Percentiles rank a stretch among this genome's conserved stretches.
Conservation (phyloP, 2,113 vertebrate genomes). For the Sprattus sprattus region DNA sequence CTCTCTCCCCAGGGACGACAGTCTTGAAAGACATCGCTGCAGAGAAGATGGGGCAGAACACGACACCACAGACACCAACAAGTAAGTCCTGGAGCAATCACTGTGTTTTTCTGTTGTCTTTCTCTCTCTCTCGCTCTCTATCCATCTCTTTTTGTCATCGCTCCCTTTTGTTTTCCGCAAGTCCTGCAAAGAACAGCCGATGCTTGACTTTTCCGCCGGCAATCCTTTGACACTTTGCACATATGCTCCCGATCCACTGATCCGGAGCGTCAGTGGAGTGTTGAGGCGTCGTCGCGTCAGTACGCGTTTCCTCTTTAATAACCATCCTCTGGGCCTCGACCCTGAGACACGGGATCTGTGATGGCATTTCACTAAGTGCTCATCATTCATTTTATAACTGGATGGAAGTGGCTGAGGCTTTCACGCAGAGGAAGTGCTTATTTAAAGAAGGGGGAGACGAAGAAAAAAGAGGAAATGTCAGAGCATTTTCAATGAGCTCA, state of each 20-base stretch:
- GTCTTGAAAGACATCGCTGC: no score
- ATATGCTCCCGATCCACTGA: not conserved
- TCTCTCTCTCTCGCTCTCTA: not conserved
- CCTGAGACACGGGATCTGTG: not conserved
- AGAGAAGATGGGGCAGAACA: not conserved
- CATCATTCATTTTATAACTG: constrained; percentile 6
- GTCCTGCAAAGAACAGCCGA: not conserved
- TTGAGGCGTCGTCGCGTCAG: not conserved
- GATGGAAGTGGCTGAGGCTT: not conserved
- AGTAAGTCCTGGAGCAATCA: not conserved
- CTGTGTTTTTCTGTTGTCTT: not conserved
- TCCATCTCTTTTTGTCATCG: not conserved
- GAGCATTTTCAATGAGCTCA: not conserved
- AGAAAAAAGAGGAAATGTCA: constrained; percentile 1
- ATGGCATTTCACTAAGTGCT: constrained; percentile 25
- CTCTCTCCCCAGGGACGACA: not conserved
- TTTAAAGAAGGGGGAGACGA: not conserved
- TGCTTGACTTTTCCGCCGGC: not conserved
- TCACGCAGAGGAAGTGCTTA: not conserved
- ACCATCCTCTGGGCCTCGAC: not conserved
- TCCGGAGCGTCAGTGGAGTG: not conserved
- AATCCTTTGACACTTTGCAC: not conserved
- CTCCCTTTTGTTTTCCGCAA: not conserved
- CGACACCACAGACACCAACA: not conserved
- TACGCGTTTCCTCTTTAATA: not conserved